Conservation (phyloP, 2,113 vertebrate species). For the Oreochromis niloticus region DNA sequence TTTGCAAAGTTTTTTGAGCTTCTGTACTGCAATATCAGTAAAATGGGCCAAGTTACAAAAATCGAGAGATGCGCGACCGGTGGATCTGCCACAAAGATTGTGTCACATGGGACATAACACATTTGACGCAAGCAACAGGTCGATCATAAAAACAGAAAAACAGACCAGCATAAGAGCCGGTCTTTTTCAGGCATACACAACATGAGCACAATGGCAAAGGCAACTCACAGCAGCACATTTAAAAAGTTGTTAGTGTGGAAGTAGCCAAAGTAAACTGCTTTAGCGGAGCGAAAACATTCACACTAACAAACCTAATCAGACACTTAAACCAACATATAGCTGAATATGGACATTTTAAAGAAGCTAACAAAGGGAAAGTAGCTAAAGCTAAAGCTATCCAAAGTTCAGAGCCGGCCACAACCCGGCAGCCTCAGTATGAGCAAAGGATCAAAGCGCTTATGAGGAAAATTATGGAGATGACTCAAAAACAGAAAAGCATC, state of each 20-base stretch:
- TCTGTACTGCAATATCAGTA: not conserved
- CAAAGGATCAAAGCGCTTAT: not conserved
- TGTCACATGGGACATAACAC: not conserved
- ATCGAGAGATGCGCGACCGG: not conserved
- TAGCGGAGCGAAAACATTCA: not conserved
- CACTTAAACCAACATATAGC: not conserved
- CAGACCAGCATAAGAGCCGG: not conserved
- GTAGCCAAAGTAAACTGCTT: not conserved
- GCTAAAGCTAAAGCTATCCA: not conserved
- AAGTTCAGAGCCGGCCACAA: not conserved
- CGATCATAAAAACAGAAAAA: not conserved
- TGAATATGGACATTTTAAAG: not conserved
- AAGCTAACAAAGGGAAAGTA: not conserved
- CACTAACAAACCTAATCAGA: not conserved
- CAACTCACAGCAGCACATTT: not conserved
- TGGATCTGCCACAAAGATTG: not conserved
- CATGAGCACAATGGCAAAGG: not conserved
- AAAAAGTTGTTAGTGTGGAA: not conserved
- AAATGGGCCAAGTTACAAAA: not conserved
- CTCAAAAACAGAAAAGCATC: not conserved
- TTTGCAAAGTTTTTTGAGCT: not conserved
- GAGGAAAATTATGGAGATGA: not conserved
- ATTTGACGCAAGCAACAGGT: accelerated
- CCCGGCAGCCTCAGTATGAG: not conserved
- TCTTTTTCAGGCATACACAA: not conserved